Evolutionary conservation across 2,797 vertebrate genomes (phyloP).

Genomic region (Lophotriccus pileatus): DNA sequence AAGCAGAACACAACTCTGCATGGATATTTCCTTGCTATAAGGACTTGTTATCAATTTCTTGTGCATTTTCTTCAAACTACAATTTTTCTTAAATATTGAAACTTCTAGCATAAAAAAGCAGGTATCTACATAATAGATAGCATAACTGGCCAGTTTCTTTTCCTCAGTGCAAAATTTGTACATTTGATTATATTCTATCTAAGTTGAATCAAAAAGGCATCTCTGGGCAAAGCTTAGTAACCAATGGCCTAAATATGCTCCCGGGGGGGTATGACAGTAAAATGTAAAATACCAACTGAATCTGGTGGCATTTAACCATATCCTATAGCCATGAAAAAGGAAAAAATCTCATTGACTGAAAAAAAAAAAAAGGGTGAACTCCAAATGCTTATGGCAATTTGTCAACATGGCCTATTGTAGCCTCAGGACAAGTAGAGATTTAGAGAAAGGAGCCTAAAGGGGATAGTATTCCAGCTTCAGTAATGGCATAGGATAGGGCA

Average conservation of each 20-base stretch:
- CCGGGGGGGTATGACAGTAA: not conserved
- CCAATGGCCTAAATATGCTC: not conserved
- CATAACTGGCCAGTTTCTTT: not conserved
- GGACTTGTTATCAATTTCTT: not conserved
- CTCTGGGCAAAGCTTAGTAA: not conserved
- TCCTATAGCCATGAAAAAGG: not conserved
- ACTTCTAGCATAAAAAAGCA: not conserved
- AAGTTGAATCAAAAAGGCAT: not conserved
- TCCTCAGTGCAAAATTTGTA: not conserved
- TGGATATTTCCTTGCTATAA: not conserved
- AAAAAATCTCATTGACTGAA: not conserved
- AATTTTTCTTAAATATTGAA: not conserved
- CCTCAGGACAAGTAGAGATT: not conserved
- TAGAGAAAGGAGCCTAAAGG: not conserved
- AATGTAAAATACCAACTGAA: not conserved
- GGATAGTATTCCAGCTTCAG: not conserved
- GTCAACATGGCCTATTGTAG: not conserved
- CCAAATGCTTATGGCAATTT: not conserved
- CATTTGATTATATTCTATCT: not conserved
- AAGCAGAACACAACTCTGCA: not conserved
- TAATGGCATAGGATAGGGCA: not conserved
- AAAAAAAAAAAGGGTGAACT: not conserved
- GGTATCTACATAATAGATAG: not conserved
- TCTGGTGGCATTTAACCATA: not conserved
- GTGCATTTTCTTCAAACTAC: not conserved